A percentile compares a stretch with the other conserved stretches of the same genome.
phyloP scores from a whole-genome alignment of 2,888 invertebrate genomes.

The Oxystoma pomonae region DNA sequence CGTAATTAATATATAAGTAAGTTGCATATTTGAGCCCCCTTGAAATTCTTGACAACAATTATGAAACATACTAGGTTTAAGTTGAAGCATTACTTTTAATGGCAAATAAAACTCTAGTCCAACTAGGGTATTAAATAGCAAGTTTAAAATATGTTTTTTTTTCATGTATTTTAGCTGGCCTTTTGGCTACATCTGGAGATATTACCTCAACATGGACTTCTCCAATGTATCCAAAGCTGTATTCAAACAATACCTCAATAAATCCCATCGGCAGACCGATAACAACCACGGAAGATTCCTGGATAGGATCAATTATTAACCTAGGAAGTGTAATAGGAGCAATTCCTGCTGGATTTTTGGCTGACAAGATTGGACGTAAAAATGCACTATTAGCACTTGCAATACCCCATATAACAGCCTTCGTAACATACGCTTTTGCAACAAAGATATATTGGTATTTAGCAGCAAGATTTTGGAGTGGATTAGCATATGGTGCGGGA shows the following conservation, averaged over 20 bases:
- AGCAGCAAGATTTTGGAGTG: slow-evolving; percentile 50
- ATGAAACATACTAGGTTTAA: too few species aligned
- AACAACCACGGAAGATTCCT: slow-evolving; percentile 45
- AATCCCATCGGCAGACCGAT: slow-evolving; percentile 43
- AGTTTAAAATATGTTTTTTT: too few species aligned
- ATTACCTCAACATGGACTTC: slow-evolving; percentile 36
- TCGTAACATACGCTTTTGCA: slow-evolving; percentile 30
- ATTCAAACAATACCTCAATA: slow-evolving; percentile 30
- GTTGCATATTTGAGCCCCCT: too few species aligned
- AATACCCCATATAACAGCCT: slow-evolving; percentile 32
- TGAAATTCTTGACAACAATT: too few species aligned
- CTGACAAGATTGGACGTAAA: slow-evolving; percentile 64
- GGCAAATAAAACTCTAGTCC: too few species aligned
- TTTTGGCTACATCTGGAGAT: slow-evolving; percentile 36
- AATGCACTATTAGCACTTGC: slow-evolving; percentile 57
- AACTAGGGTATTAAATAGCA: too few species aligned
- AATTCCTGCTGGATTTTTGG: slow-evolving; percentile 61
- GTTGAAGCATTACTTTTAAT: too few species aligned
- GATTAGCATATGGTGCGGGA: slow-evolving; percentile 63
- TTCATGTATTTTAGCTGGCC: slow-evolving; percentile 33
- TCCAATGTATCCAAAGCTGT: slow-evolving; percentile 34
- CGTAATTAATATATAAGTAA: too few species aligned
- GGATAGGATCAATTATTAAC: slow-evolving; percentile 51
- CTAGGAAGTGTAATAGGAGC: slow-evolving; percentile 58
- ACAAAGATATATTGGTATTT: slow-evolving; percentile 34